Evolutionary conservation across 1,140 invertebrate genomes (phyloP).

Genomic region (Aplysia californica): DNA sequence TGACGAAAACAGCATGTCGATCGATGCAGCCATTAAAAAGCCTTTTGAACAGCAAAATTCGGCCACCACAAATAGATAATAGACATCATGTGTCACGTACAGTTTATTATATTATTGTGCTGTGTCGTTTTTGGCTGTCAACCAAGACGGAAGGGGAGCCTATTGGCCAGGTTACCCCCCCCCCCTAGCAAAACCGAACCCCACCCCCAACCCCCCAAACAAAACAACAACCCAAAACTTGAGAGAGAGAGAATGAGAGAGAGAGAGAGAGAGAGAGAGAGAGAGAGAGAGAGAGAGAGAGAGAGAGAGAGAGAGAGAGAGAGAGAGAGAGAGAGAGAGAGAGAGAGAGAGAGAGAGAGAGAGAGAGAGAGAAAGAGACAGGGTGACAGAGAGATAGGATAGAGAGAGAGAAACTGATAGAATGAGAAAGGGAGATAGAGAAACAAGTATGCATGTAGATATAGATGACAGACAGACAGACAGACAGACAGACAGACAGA

Average conservation of each 20-base stretch:
- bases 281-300: background rate
- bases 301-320: background rate
- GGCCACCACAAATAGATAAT: too few species aligned
- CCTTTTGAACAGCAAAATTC: too few species aligned
- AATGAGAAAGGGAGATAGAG: background rate
- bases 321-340: background rate
- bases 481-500: background rate
- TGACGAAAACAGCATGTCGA: too few species aligned
- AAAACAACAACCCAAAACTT: background rate
- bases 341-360: conserved; percentile 6
- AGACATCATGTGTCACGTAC: too few species aligned
- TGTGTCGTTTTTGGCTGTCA: too few species aligned
- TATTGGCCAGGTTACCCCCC: too few species aligned
- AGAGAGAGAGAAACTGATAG: background rate
- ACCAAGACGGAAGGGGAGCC: too few species aligned
- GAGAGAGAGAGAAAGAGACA: conserved; percentile 15
- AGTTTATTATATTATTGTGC: too few species aligned
- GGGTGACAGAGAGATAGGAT: background rate
- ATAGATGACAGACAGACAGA: background rate
- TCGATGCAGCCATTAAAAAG: too few species aligned
- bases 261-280: background rate
- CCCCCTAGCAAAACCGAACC: too few species aligned
- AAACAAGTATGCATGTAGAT: background rate
- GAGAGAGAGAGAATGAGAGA: background rate
- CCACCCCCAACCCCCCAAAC: too few species aligned